Conservation (phyloP, 2,888 invertebrate genomes). For the Seira musarum region DNA sequence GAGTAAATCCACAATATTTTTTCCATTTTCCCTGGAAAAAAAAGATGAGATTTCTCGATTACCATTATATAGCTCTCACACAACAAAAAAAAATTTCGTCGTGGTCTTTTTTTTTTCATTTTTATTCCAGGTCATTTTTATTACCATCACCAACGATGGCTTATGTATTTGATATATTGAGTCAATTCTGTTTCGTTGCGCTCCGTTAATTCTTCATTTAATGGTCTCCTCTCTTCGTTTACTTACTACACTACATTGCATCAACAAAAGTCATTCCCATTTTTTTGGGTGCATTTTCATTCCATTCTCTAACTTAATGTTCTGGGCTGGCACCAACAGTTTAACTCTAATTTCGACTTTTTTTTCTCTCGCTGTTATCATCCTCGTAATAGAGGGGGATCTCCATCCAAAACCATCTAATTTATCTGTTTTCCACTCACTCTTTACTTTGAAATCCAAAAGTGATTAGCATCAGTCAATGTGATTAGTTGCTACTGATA, state of each 20-base stretch:
- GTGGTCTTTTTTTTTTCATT: constrained; percentile 10
- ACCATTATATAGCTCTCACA: too few species aligned
- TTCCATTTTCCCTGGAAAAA: constrained; percentile 24
- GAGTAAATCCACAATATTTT: constrained; percentile 40
- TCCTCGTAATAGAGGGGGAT: constrained; percentile 31
- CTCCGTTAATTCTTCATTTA: constrained; percentile 46
- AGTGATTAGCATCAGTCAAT: constrained; percentile 49
- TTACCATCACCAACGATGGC: constrained; percentile 17
- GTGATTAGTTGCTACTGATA: constrained; percentile 32
- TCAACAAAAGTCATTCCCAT: too few species aligned
- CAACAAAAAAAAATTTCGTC: too few species aligned
- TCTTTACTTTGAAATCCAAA: constrained; percentile 21
- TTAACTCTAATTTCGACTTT: constrained; percentile 40
- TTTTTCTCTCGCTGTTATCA: constrained; percentile 10
- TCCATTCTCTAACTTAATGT: too few species aligned
- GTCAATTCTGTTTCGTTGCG: constrained; percentile 43
- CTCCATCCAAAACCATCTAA: too few species aligned
- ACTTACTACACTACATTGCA: too few species aligned
- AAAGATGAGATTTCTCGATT: constrained; percentile 52
- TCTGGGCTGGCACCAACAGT: constrained; percentile 41
- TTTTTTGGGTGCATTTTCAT: constrained; percentile 22
- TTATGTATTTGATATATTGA: neutral
- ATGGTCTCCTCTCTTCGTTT: constrained; percentile 12
- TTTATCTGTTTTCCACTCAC: constrained; percentile 33
- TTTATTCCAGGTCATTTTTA: constrained; percentile 51